Evolutionary conservation across 2,797 vertebrate genomes (phyloP).

Genomic region (Gymnoscopelus braueri): DNA sequence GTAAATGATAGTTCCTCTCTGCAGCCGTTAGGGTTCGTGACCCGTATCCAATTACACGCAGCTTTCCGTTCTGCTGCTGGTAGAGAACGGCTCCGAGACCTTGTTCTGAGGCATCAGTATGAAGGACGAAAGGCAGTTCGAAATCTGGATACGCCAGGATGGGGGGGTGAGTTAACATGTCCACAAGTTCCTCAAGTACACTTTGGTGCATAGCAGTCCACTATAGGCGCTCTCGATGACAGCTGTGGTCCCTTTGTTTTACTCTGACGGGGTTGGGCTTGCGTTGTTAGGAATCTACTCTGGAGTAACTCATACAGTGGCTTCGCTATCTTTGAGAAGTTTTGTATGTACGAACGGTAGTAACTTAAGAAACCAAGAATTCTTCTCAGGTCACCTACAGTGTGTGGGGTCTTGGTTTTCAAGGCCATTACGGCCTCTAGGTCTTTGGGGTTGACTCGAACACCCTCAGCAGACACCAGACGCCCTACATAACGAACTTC

Average conservation of each 20-base stretch:
- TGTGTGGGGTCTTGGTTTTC: background rate
- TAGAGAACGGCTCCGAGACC: background rate
- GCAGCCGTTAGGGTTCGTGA: background rate
- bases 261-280: too few species aligned
- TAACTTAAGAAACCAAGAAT: background rate
- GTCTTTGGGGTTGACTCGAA: constrained; percentile 1
- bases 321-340: constrained; percentile 2
- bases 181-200: background rate
- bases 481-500: background rate
- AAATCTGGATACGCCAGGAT: constrained; percentile 3
- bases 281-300: background rate
- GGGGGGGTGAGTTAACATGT: background rate
- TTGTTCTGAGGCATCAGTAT: constrained; percentile 3
- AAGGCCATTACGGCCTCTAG: background rate
- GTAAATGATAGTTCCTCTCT: constrained; percentile 5
- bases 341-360: background rate
- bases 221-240: background rate
- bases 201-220: background rate
- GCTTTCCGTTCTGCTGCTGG: background rate
- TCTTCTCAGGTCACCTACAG: background rate
- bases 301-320: background rate
- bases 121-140: background rate
- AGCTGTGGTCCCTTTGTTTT: background rate
- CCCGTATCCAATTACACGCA: background rate
- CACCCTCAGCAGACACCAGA: background rate